A percentile compares a stretch with the other conserved stretches of the same genome.
These are phyloP conservation scores for Melipona beecheii DNA, from an alignment of 2,888 invertebrate genomes.

Conservation along the genomic window DNA sequence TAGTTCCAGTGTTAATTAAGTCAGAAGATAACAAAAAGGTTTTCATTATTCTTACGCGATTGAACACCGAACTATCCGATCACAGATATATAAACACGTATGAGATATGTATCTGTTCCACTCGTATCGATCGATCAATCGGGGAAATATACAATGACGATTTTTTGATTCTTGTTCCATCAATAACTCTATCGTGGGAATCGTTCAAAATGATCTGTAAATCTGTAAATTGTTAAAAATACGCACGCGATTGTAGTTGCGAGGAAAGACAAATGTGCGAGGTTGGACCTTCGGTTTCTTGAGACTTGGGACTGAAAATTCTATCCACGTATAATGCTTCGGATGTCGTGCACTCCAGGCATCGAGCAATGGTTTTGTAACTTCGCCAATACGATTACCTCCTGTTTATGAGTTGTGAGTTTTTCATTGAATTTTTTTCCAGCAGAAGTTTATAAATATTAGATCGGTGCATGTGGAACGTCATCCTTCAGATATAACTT, in stretches of 20 bases:
- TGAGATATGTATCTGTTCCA: slow-evolving; percentile 15
- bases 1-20: too few species aligned
- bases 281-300: slow-evolving; percentile 49
- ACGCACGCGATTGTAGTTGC: slow-evolving; percentile 1
- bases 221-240: slow-evolving; percentile 22
- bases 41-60: slow-evolving; percentile 14
- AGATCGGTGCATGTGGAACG: too few species aligned
- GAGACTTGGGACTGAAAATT: neutral
- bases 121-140: slow-evolving; percentile 12
- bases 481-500: too few species aligned
- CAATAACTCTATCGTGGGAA: slow-evolving; percentile 29
- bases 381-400: slow-evolving; percentile 30
- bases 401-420: neutral
- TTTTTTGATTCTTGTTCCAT: slow-evolving; percentile 30
- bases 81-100: slow-evolving; percentile 7
- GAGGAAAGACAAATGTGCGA: slow-evolving; percentile 9
- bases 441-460: neutral
- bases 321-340: neutral
- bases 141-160: slow-evolving; percentile 34
- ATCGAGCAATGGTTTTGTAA: slow-evolving; percentile 3
- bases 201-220: slow-evolving; percentile 43
- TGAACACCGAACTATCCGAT: slow-evolving; percentile 11
- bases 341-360: neutral
- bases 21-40: neutral
- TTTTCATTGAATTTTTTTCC: neutral